Base-by-base conservation (phyloP, 2,888 invertebrate species). In the Exocentrus adspersus region DNA sequence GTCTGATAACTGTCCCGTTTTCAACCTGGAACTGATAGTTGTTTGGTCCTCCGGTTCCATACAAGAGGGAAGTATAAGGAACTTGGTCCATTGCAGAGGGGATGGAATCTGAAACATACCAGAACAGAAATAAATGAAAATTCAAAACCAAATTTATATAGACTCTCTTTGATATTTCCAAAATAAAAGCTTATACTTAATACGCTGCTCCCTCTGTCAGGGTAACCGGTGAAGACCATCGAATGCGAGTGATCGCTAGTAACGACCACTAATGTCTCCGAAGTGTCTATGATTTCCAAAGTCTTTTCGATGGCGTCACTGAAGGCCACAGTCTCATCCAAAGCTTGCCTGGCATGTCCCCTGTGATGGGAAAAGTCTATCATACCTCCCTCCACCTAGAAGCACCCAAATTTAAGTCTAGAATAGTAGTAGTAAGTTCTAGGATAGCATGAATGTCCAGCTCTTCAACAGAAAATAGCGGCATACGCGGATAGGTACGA, bases 341-440 rank as follows among this genome's bases (percentile, higher is more conserved):
- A 83, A 0, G 96, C 94, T 53, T 87, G 88, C 66, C 88, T 88
- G 0, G 92, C 93, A 64, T 87, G 87, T 12, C 93, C 93, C 1
- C 91, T 86, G 80, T 97, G 97, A 79, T 95, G 94, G 0, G 92
- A 93, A 79, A 90, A 90, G 81, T 95, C 95, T 65, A 95, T 93
- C 74, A 92, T 86, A 0, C 94, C 95, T 7, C 93, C 93, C 85
- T 94, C 94, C 20, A 94, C 89, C 90, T 91, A 68, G 41, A 77
- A 71, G n/a, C n/a, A n/a, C n/a, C n/a, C n/a, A n/a, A n/a, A n/a
- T n/a, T n/a, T n/a, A n/a, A n/a, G n/a, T n/a, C n/a, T n/a, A n/a
- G n/a, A n/a, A n/a, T n/a, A n/a, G n/a, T n/a, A n/a, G n/a, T n/a
- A n/a, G n/a, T n/a, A n/a, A n/a, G n/a, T n/a, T n/a, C n/a, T n/a